Evolutionary conservation across 2,113 vertebrate genomes (phyloP), one percentile per base, ranked within the genome.

Genomic region (Pelecanus crispus): DNA sequence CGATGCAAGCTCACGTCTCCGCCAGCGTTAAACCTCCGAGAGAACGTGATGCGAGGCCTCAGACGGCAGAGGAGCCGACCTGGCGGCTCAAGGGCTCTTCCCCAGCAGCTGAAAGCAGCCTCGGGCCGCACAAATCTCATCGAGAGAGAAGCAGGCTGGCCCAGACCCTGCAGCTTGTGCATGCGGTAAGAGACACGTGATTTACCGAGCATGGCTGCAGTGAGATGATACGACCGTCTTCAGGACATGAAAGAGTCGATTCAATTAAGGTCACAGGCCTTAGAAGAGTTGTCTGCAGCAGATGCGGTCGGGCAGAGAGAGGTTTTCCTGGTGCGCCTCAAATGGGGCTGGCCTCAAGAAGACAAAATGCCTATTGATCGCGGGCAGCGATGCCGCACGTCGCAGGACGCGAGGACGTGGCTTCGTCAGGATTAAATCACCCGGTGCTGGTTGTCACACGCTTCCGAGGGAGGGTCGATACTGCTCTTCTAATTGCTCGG

Each of bases 171-270:
- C 89, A 70, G 80, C 34, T 21, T 2, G 4, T 1, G 62, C 53
- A 5, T 1, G 63, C 3, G 7, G 61, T 24, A 13, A 31, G 2
- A 0, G 47, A 4, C 93, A 82, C 16, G 13, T 77, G 75, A 68
- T 72, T 59, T 66, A 49, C 74, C 1, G 0, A 67, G 86, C 86
- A 3, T 0, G 78, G 63, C 81, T 32, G 71, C 72, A 44, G 44
- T 1, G 17, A 73, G 74, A 62, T 0, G 31, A 74, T 10, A 18
- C 1, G 0, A 29, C 38, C 8, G 0, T 32, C 93, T 71, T 44
- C 44, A 21, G 91, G 83, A 90, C 79, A 8, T 2, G 25, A 65
- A 92, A 66, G 52, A 70, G 49, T 38, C 10, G 6, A 88, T 61
- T 75, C 75, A 63, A 5, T 79, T 66, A 86, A 94, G 86, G 94